Evolutionary conservation across 2,888 invertebrate species (phyloP), one percentile per base, ranked within the genome.

Genomic region (Phalera bucephala): DNA sequence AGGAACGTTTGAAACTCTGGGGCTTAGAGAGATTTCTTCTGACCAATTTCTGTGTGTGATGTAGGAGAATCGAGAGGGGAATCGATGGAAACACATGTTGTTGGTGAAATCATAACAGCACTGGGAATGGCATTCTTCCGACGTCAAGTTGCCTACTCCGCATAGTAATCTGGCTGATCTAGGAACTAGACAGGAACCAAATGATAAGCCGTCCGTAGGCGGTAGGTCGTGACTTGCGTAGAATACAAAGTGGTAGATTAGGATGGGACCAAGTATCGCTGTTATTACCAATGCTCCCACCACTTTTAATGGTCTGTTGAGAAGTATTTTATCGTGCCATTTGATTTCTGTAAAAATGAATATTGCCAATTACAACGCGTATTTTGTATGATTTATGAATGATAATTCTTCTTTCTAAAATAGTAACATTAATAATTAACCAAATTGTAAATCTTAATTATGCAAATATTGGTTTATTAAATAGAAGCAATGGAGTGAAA

Each of bases 51-150:
- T 64, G 12, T 70, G 65, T 13, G 76, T 57, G 8, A 81, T 54
- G 49, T 91, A 92, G 1, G 89, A 85, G 58, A 91, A 91, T 32
- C 84, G 70, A 0, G 92, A 90, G 0, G 92, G 91, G 9, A 84
- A 70, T 34, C 91, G 76, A 45, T 92, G 92, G 48, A 80, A 92
- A 52, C 92, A 92, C 11, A 80, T 37, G n/a, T 68, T 30, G 6
- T 64, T 64, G 10, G 62, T 64, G 1, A 69, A 58, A 39, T 91
- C 89, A 60, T 90, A 92, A 48, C 92, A 92, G 52, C 92, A 92
- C 41, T 87, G 80, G 0, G 62, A 46, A 23, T 79, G 79, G 45
- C 92, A 92, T 33, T 83, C 58, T 0, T 57, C 45, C 7, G 64
- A 60, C 0, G 74, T 38, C 0, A 79, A 56, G 10, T 64, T 54